Base-by-base conservation (phyloP, 2,113 vertebrate species). In the Micronycteris hirsuta region DNA sequence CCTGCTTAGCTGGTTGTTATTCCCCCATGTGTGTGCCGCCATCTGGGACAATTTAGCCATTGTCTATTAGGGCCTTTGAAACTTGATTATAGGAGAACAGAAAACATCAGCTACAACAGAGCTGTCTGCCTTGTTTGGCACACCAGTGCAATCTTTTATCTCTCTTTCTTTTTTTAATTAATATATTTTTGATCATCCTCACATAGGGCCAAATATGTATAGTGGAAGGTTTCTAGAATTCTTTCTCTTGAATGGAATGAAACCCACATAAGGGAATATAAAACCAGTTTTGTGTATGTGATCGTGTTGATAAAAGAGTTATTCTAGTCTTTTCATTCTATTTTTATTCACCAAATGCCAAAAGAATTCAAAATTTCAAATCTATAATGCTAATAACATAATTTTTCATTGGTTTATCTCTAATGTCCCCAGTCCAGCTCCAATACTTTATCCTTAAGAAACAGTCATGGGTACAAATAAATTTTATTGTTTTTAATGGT, bases 1-100 rank as follows among this genome's bases (percentile, higher is more conserved):
- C 88, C 65, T 67, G 1, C 31, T 2, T 1, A 31, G 61, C 91
- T 33, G 67, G 31, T 71, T 3, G 43, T 85, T 71, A 58, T 47
- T 91, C 96, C 45, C 68, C 22, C 24, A 19, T 16, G 52, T 80
- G 74, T 73, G 71, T 45, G 61, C 73, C 1, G 24, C 94, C 97
- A 97, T 98, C 96, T 98, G 97, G 96, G 95, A 97, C 15, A 63
- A 91, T 68, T 98, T 97, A 97, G 87, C 68, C 58, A 91, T 94
- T 97, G 95, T 97, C 94, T 97, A 45, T 89, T n/a, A 73, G 26
- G 61, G 73, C 19, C 95, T 98, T 97, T 97, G 97, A 97, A 96
- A 88, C 94, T 93, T 97, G 97, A 98, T 97, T 97, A 96, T 94
- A 97, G 67, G 52, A 89, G 86, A 94, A 84, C 80, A 78, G 26